A percentile compares a stretch with the other conserved stretches of the same genome.
Conservation (phyloP, 2,797 vertebrate genomes). For the Zalophus californianus region DNA sequence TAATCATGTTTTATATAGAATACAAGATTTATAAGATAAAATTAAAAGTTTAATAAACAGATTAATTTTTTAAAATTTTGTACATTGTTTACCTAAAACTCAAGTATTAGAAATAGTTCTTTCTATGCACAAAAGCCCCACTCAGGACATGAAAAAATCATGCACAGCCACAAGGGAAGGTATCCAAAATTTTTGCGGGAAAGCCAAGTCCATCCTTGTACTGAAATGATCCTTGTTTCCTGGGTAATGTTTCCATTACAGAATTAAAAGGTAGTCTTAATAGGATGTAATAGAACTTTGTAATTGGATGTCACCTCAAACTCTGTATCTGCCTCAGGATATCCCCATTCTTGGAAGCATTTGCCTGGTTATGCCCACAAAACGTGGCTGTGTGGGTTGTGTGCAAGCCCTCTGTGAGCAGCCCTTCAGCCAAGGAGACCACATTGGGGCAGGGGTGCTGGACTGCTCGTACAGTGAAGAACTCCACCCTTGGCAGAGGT, state of each 20-base stretch:
- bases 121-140: background rate
- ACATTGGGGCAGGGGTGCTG: fast-evolving
- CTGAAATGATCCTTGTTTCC: background rate
- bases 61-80: conserved; percentile 43
- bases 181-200: conserved; percentile 19
- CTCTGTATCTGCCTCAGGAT: background rate
- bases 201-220: background rate
- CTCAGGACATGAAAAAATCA: background rate
- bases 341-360: background rate
- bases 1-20: conserved; percentile 33
- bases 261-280: background rate
- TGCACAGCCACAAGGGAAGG: background rate
- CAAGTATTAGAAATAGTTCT: background rate
- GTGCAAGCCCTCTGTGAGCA: background rate
- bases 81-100: conserved; percentile 57
- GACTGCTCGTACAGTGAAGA: background rate
- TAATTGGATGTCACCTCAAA: background rate
- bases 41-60: conserved; percentile 66
- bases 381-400: background rate
- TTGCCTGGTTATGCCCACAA: background rate
- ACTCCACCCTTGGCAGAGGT: background rate
- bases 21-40: conserved; percentile 55
- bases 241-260: background rate
- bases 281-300: background rate
- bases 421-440: background rate